Percentiles rank a stretch among this genome's conserved stretches.
These are phyloP conservation scores for Strongylocentrotus purpuratus DNA, from an alignment of 35 echinoderm and acorn worm genomes.

Conservation along the genomic window DNA sequence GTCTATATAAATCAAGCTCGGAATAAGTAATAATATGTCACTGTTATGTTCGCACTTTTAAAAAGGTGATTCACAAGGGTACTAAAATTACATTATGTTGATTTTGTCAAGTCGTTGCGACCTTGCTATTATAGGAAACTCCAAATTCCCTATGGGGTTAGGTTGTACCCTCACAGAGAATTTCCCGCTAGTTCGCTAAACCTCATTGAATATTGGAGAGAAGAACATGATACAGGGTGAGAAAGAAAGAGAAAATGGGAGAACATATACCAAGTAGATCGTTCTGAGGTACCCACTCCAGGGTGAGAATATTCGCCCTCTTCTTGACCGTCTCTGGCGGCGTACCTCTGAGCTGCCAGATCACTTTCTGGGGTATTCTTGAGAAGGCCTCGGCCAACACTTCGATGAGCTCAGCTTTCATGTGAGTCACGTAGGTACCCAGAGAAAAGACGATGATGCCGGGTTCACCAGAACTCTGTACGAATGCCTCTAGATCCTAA, in stretches of 20 bases:
- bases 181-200: no score
- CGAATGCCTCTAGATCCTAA: constrained; percentile 67
- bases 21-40: no score
- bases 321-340: neutral
- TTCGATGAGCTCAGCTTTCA: constrained; percentile 56
- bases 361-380: constrained; percentile 70
- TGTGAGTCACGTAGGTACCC: constrained; percentile 67
- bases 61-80: no score
- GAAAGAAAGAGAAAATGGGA: neutral
- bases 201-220: no score
- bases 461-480: constrained; percentile 59
- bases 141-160: no score
- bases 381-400: constrained; percentile 71
- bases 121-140: no score
- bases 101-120: no score
- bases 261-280: constrained; percentile 73
- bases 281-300: constrained; percentile 80
- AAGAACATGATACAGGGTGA: neutral
- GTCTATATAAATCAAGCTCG: no score
- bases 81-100: no score
- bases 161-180: no score
- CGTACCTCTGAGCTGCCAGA: constrained; percentile 53
- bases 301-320: constrained; percentile 46
- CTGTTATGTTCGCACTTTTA: no score
- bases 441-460: constrained; percentile 72